These are phyloP conservation scores for Cremastinae sp. DNA, from an alignment of 2,888 invertebrate species.

Conservation along the genomic window DNA sequence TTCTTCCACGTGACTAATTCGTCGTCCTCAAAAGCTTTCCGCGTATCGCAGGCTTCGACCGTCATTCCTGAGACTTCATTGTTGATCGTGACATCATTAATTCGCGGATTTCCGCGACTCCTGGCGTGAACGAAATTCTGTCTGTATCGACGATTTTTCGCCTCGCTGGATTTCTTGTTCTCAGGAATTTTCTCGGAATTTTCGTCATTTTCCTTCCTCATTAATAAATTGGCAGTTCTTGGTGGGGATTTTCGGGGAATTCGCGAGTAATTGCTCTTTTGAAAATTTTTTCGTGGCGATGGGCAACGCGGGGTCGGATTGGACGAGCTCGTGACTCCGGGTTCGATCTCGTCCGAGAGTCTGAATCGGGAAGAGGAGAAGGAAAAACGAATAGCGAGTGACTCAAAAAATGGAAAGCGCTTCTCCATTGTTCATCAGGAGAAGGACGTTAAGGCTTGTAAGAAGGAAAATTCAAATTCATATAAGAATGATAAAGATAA, in stretches of 20 bases:
- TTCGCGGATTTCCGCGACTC: slow-evolving; percentile 70
- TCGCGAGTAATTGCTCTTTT: slow-evolving; percentile 23
- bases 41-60: slow-evolving; percentile 71
- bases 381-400: slow-evolving; percentile 65
- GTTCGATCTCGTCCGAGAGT: slow-evolving; percentile 64
- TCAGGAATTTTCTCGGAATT: background rate
- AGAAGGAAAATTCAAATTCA: slow-evolving; percentile 7
- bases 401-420: slow-evolving; percentile 63
- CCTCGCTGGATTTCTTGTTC: slow-evolving; percentile 12
- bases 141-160: slow-evolving; percentile 40
- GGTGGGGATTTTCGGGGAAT: slow-evolving; percentile 14
- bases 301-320: slow-evolving; percentile 43
- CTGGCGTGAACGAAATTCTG: slow-evolving; percentile 62
- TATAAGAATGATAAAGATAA: background rate
- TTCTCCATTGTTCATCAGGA: slow-evolving; percentile 67
- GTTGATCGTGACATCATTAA: slow-evolving; percentile 78
- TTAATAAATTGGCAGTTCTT: slow-evolving; percentile 6
- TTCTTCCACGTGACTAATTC: slow-evolving; percentile 69
- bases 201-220: slow-evolving; percentile 12
- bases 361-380: slow-evolving; percentile 66
- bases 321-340: slow-evolving; percentile 35
- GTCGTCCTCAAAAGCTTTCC: slow-evolving; percentile 7
- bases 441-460: slow-evolving; percentile 64
- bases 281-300: slow-evolving; percentile 49
- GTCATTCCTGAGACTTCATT: slow-evolving; percentile 72